Evolutionary conservation across 2,113 vertebrate genomes (phyloP), one percentile per base, ranked within the genome.

Genomic region (Gasterosteus aculeatus): DNA sequence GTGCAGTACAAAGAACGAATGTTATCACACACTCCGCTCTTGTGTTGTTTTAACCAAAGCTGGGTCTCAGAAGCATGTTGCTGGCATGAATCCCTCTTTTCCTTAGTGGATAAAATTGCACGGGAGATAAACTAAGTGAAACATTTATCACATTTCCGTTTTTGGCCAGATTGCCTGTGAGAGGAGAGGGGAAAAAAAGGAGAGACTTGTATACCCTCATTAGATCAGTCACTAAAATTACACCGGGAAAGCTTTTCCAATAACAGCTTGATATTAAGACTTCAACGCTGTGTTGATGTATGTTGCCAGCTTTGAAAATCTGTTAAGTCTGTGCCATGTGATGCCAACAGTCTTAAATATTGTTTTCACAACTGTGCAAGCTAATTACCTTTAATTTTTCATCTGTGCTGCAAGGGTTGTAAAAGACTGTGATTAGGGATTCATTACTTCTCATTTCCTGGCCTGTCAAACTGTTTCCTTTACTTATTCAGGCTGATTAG

Each of bases 391-490:
- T 89, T 90, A 91, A 92, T 93, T 93, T 92, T 91, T 93, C 89
- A 90, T 92, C 88, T 89, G 89, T 88, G 82, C 85, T 92, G 90
- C 86, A 76, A 92, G 89, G 91, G 89, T 91, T 92, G 88, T 89
- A 85, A 85, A n/a, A 87, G 81, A 82, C 82, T 74, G 90, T 89
- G 88, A 92, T 92, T 91, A 91, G 89, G 87, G 88, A 92, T 92
- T 92, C 89, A 93, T 93, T 93, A 92, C 88, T 93, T 94, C 91
- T 93, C 89, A 92, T 93, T 93, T 93, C 88, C 88, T 89, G 87
- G 84, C 83, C 90, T 93, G 92, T 92, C 92, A 92, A 88, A 92
- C 82, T 92, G 91, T 92, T 93, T 93, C 92, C 93, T 92, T 93
- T 90, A 92, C 91, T 90, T 91, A 92, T 93, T 90, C 87, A 92